Conservation (phyloP, 92 coral and sea anemone genomes). For the Blastomussa wellsi region DNA sequence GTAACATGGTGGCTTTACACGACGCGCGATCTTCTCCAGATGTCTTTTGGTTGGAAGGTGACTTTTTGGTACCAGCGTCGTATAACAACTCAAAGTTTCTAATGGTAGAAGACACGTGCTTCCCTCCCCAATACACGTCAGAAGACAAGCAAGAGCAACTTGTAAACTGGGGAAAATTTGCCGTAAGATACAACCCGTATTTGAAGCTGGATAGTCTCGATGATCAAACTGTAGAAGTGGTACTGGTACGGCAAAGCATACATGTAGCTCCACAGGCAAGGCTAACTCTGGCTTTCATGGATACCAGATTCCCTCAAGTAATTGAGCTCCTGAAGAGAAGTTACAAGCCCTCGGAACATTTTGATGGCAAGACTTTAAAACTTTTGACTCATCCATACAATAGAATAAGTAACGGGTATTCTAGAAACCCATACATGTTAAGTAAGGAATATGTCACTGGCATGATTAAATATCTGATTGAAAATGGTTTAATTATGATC, state of each 20-base stretch:
- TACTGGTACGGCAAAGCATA: neutral
- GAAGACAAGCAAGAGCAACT: neutral
- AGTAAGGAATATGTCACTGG: slow-evolving; percentile 1
- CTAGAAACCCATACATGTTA: slow-evolving; percentile 4
- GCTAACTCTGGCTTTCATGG: neutral
- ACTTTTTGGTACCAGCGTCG: slow-evolving; percentile 7
- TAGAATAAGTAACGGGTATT: neutral
- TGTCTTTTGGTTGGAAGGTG: slow-evolving; percentile 15
- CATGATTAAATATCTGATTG: neutral
- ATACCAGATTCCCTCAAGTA: neutral
- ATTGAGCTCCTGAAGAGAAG: slow-evolving; percentile 1
- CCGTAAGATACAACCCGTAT: neutral
- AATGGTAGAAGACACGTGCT: slow-evolving; percentile 1
- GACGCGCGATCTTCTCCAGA: neutral
- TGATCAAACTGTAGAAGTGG: slow-evolving; percentile 3
- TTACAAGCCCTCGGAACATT: neutral
- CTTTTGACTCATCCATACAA: neutral
- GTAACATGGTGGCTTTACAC: neutral
- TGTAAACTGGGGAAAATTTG: slow-evolving; percentile 8
- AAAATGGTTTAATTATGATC: neutral
- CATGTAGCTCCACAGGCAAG: slow-evolving; percentile 1
- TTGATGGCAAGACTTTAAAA: neutral
- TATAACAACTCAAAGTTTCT: neutral
- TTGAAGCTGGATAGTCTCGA: neutral
- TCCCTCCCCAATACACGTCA: neutral